Conservation (phyloP, 2,797 vertebrate species). For the Sebastes trivittatus region DNA sequence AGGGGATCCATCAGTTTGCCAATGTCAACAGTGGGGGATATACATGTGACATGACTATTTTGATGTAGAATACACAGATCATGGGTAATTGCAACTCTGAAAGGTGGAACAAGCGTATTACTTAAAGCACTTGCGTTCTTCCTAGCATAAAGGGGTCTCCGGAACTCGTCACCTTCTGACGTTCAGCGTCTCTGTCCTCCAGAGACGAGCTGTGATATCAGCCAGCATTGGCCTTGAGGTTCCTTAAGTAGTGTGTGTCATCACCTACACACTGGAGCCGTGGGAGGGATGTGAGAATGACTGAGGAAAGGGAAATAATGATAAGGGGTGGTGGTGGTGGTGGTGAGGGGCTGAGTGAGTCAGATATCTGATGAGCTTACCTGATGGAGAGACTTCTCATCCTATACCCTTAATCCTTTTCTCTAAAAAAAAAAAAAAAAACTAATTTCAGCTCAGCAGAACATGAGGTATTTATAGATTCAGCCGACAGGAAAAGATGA, state of each 20-base stretch:
- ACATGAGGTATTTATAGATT: slow-evolving; percentile 15
- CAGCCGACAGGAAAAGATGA: slow-evolving; percentile 7
- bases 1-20: slow-evolving; percentile 5
- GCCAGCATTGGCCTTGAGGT: background rate
- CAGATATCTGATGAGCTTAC: slow-evolving; percentile 19
- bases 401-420: background rate
- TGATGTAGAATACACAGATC: background rate
- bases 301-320: background rate
- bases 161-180: background rate
- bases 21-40: slow-evolving; percentile 14
- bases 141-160: background rate
- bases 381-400: slow-evolving; percentile 11
- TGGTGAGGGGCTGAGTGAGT: background rate
- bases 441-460: background rate
- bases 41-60: background rate
- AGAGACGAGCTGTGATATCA: slow-evolving; percentile 15
- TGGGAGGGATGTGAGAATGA: background rate
- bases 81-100: background rate
- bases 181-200: slow-evolving; percentile 13
- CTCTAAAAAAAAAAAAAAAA: background rate
- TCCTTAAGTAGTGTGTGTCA: slow-evolving; percentile 29
- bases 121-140: background rate
- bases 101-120: background rate
- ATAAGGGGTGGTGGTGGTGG: too few species aligned
- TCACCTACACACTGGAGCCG: slow-evolving; percentile 16